These are phyloP conservation scores for Chelon auratus DNA, from an alignment of 2,797 vertebrate species.

Conservation along the genomic window DNA sequence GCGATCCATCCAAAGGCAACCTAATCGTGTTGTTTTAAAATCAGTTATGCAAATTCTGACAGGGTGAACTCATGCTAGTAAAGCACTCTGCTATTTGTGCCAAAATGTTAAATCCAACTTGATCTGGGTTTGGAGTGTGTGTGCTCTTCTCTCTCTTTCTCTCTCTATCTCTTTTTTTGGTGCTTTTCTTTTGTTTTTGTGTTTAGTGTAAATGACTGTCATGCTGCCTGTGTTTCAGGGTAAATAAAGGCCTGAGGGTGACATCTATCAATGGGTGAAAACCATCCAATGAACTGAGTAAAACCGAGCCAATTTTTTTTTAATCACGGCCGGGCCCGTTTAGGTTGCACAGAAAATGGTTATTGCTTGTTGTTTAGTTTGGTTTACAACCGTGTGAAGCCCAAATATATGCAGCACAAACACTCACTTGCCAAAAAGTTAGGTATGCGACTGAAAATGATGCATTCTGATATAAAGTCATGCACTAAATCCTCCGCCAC, in stretches of 20 bases:
- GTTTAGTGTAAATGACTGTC: slow-evolving; percentile 80
- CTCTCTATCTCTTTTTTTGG: background rate
- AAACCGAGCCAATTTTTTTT: background rate
- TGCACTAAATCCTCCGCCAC: no score
- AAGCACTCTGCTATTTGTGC: slow-evolving; percentile 45
- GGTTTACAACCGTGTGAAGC: no score
- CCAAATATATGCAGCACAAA: no score
- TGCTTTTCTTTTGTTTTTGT: slow-evolving; percentile 39
- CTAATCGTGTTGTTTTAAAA: slow-evolving; percentile 52
- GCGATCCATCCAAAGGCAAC: slow-evolving; percentile 34
- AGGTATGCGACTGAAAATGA: no score
- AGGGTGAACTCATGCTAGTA: slow-evolving; percentile 56
- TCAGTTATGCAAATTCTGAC: slow-evolving; percentile 81
- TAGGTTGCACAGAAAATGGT: background rate
- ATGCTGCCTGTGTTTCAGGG: slow-evolving; percentile 83
- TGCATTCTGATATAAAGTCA: no score
- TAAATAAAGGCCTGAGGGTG: slow-evolving; percentile 81
- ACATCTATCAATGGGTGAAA: slow-evolving; percentile 48
- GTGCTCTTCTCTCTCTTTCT: background rate
- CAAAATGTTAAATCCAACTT: slow-evolving; percentile 68
- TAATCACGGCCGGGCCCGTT: background rate
- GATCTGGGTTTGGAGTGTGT: slow-evolving; percentile 24
- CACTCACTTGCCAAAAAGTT: no score
- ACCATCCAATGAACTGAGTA: slow-evolving; percentile 5
- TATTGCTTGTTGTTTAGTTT: no score